Conservation (phyloP, 2,113 vertebrate genomes). For the Actenoides hombroni region DNA sequence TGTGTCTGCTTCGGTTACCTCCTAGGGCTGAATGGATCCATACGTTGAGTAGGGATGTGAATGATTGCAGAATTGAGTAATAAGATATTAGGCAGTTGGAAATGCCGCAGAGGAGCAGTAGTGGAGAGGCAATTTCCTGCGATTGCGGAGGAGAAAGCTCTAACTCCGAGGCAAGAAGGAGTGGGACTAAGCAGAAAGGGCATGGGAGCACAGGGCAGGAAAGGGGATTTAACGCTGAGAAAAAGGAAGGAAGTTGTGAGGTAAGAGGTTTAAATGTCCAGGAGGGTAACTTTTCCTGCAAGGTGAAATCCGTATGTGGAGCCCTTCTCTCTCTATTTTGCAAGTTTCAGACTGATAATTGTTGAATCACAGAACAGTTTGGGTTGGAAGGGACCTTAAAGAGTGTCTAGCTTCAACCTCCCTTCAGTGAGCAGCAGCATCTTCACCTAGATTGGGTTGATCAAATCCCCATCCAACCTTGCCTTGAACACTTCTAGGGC, state of each 20-base stretch:
- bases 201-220: neutral
- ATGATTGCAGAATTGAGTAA: neutral
- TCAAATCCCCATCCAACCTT: neutral
- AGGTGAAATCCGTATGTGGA: fast-evolving
- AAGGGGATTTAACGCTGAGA: neutral
- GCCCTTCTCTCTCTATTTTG: neutral
- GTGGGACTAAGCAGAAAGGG: neutral
- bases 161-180: neutral
- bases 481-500: neutral
- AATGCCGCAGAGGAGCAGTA: neutral
- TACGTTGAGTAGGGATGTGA: neutral
- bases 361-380: neutral
- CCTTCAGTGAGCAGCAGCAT: too few species aligned
- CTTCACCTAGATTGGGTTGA: neutral
- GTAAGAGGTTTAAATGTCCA: neutral
- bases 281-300: neutral
- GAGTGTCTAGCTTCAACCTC: neutral
- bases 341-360: neutral
- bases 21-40: fast-evolving
- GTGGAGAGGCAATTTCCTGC: neutral
- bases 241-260: neutral
- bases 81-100: neutral
- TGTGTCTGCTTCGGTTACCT: neutral
- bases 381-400: neutral
- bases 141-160: neutral